Conservation (phyloP, 2,113 vertebrate genomes). For the Pollachius pollachius region DNA sequence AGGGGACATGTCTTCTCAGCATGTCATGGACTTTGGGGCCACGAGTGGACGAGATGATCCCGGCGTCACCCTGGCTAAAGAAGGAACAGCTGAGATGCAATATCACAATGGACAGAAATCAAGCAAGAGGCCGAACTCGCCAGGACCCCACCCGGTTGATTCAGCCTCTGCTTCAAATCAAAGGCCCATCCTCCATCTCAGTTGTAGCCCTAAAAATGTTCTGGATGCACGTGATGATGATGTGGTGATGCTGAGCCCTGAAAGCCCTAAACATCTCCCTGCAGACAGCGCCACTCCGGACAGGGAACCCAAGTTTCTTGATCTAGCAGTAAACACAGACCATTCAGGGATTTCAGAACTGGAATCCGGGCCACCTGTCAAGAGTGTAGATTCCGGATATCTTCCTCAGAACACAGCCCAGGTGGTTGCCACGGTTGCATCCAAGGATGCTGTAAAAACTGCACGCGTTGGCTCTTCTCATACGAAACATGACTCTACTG, state of each 20-base stretch:
- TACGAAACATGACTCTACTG: slow-evolving; percentile 37
- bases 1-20: slow-evolving; percentile 29
- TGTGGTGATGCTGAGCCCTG: slow-evolving; percentile 70
- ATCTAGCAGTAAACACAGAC: slow-evolving; percentile 15
- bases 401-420: slow-evolving; percentile 24
- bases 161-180: slow-evolving; percentile 31
- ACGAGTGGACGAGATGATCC: slow-evolving; percentile 15
- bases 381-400: slow-evolving; percentile 33
- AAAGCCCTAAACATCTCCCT: slow-evolving; percentile 51
- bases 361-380: slow-evolving; percentile 20
- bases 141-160: slow-evolving; percentile 44
- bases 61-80: slow-evolving; percentile 4
- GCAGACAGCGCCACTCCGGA: slow-evolving; percentile 24
- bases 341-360: background rate
- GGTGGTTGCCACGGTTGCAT: slow-evolving; percentile 28
- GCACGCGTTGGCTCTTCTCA: slow-evolving; percentile 38
- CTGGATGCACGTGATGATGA: slow-evolving; percentile 44
- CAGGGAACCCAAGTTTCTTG: slow-evolving; percentile 17
- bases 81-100: slow-evolving; percentile 16
- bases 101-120: slow-evolving; percentile 53
- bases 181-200: slow-evolving; percentile 40
- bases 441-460: slow-evolving; percentile 29
- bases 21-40: slow-evolving; percentile 30
- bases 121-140: slow-evolving; percentile 42
- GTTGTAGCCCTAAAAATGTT: slow-evolving; percentile 36